Conservation (phyloP, 2,888 invertebrate genomes). For the Euphydryas editha region DNA sequence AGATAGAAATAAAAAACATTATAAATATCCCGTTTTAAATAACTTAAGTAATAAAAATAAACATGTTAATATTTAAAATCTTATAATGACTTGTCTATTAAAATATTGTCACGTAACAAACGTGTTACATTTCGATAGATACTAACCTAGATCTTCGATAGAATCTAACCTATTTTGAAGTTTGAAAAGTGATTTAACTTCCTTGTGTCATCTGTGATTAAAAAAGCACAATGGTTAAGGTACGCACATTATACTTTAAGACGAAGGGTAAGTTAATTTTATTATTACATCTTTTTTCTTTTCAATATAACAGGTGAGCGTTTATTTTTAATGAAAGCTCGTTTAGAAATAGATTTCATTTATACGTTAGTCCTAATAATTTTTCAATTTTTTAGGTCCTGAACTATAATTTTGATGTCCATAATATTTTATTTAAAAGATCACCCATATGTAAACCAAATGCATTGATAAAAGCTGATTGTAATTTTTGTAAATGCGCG, state of each 20-base stretch:
- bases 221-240: slow-evolving; percentile 25
- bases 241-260: slow-evolving; percentile 1
- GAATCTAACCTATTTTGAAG: neutral
- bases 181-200: neutral
- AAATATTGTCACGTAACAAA: no score
- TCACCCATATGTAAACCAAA: slow-evolving; percentile 35
- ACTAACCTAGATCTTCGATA: neutral
- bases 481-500: slow-evolving; percentile 39
- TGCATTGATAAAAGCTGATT: slow-evolving; percentile 35
- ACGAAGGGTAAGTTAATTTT: slow-evolving; percentile 29
- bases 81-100: no score
- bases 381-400: slow-evolving; percentile 10
- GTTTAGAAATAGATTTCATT: no score
- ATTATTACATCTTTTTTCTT: neutral
- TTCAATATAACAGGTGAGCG: neutral
- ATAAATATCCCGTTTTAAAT: no score
- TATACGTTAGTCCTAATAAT: neutral
- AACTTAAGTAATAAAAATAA: no score
- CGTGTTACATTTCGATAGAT: no score
- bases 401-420: slow-evolving; percentile 4
- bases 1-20: no score
- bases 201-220: slow-evolving; percentile 22
- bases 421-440: slow-evolving; percentile 34
- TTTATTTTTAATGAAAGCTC: no score
- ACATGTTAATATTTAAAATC: no score